These are phyloP conservation scores for Eurosta solidaginis DNA, from an alignment of 1,140 invertebrate species.

Conservation along the genomic window DNA sequence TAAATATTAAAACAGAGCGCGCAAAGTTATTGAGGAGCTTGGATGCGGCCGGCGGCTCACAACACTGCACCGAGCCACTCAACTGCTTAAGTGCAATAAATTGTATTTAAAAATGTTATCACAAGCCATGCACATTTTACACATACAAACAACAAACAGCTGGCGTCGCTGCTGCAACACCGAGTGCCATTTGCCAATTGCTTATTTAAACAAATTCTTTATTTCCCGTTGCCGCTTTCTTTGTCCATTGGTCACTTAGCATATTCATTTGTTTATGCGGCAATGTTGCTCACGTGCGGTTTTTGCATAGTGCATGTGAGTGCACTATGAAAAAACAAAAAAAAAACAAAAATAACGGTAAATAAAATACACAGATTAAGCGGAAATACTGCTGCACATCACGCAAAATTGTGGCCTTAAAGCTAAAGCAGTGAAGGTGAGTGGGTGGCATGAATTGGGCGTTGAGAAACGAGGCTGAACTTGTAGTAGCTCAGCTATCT, in stretches of 20 bases:
- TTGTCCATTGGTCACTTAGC: background rate
- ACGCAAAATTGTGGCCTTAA: conserved; percentile 22
- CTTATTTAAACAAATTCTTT: background rate
- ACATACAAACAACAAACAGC: background rate
- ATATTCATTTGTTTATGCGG: background rate
- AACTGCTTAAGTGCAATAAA: conserved; percentile 13
- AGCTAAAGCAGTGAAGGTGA: background rate
- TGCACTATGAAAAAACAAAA: no score
- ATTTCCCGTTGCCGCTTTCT: background rate
- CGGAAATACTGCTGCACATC: conserved; percentile 12
- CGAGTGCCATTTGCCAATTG: background rate
- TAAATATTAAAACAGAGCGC: conserved; percentile 7
- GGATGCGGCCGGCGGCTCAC: background rate
- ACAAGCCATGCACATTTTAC: background rate
- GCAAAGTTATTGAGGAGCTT: background rate
- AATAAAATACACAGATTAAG: conserved; percentile 23
- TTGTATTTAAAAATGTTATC: conserved; percentile 28
- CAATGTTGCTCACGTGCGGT: no score
- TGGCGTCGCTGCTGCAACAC: background rate
- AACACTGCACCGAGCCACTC: background rate
- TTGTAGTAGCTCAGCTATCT: background rate
- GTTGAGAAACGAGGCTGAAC: no score
- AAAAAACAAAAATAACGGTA: background rate
- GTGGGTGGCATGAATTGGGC: background rate
- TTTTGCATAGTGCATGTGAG: background rate